Base-by-base conservation (phyloP, 2,888 invertebrate genomes). In the Drosophila lacicola region DNA sequence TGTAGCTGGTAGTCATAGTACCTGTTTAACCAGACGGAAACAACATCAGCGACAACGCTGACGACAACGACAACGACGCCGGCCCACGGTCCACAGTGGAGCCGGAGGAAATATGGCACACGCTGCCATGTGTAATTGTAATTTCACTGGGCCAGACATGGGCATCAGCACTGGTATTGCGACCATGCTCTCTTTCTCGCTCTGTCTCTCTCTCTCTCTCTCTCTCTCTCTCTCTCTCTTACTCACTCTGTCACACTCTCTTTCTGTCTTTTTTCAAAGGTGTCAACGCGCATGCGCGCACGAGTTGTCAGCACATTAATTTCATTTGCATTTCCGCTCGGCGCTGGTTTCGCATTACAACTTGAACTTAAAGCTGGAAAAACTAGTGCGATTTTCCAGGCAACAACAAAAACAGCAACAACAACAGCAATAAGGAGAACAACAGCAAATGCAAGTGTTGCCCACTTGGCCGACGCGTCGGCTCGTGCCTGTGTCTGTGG, bases 321-420 rank as follows among this genome's bases (percentile, higher is more conserved):
- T 89, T 89, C 82, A 89, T 90, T 90, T 89, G 86, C 90, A 88
- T 89, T 89, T 89, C 90, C 88, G 88, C 82, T 89, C 80, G 69
- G 72, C 80, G 73, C 85, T 79, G 83, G 88, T 85, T 85, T 85
- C 88, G 80, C 86, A 88, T 88, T 85, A 74, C 86, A 73, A 73
- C 81, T 69, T 75, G 68, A 76, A 65, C 77, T 72, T 58, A 69
- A 65, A 85, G 80, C 82, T 84, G 88, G 85, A 84, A 87, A 83
- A 83, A 83, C 82, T 83, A 87, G 82, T 84, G 85, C 85, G 82
- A 76, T 73, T 83, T 82, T 80, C 85, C 77, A 81, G 45, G 67
- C 51, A 64, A 39, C 21, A 42, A 42, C 37, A 19, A 9, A 13
- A 19, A 11, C 21, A 14, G 8, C 42, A 39, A 13, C 62, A 66